Conservation (phyloP, 1,140 invertebrate species). For the Habropoda laboriosa region DNA sequence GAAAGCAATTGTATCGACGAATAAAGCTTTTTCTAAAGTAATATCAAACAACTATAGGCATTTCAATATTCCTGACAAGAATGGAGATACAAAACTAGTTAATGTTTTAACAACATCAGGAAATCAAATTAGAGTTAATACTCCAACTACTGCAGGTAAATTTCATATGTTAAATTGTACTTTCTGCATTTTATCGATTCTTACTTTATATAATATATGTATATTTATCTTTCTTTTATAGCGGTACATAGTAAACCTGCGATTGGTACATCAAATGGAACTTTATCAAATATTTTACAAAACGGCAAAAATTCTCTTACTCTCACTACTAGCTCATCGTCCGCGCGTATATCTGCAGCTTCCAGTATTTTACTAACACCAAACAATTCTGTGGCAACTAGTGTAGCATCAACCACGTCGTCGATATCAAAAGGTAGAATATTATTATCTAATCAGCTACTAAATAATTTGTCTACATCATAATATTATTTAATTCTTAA, state of each 20-base stretch:
- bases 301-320: slow-evolving; percentile 65
- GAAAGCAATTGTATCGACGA: slow-evolving; percentile 71
- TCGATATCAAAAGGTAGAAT: slow-evolving; percentile 76
- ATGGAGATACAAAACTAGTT: slow-evolving; percentile 66
- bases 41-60: slow-evolving; percentile 70
- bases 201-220: slow-evolving; percentile 22
- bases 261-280: slow-evolving; percentile 52
- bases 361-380: slow-evolving; percentile 71
- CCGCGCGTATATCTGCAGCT: slow-evolving; percentile 54
- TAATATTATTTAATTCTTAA: slow-evolving; percentile 22
- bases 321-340: slow-evolving; percentile 47
- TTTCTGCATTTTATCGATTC: no score
- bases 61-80: slow-evolving; percentile 61
- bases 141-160: slow-evolving; percentile 59
- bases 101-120: slow-evolving; percentile 65
- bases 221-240: slow-evolving; percentile 12
- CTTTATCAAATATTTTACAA: slow-evolving; percentile 69
- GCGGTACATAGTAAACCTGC: slow-evolving; percentile 52
- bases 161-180: not conserved
- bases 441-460: slow-evolving; percentile 71
- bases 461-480: slow-evolving; percentile 47
- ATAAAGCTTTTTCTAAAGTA: slow-evolving; percentile 69
- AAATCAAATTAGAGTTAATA: slow-evolving; percentile 64
- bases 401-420: slow-evolving; percentile 54
- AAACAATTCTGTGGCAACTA: slow-evolving; percentile 52